Evolutionary conservation across 2,888 invertebrate species (phyloP), one percentile per base, ranked within the genome.

Genomic region (Xylota sylvarum): DNA sequence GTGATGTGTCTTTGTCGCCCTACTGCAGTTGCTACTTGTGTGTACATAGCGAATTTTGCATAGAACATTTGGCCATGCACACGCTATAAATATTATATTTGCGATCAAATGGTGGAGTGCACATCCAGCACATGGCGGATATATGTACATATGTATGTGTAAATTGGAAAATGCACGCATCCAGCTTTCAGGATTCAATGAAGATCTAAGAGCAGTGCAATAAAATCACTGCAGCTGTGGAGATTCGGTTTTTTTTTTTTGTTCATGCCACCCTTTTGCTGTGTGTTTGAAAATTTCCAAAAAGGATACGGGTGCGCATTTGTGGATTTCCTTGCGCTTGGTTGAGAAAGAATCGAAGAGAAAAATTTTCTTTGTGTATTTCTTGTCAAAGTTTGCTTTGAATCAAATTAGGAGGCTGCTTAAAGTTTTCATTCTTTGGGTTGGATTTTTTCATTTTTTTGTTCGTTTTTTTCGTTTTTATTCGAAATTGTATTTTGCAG

Each of bases 11-110:
- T 58, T 52, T 17, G 27, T 67, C 62, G 7, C 23, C 37, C 37
- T 72, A 17, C 14, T 50, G 12, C 30, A 48, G 56, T n/a, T n/a
- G n/a, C 70, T 64, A 30, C 9, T 43, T 35, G 48, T 74, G 55
- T 72, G 69, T 64, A 23, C 52, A 40, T 23, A 81, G 23, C 55
- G 62, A 58, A 77, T 86, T 86, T 81, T 62, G 85, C 85, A 77
- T 77, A 77, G 70, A 76, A 81, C 40, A 81, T 86, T 86, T 65
- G 55, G 35, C 65, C 81, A 77, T 81, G 81, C 73, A 77, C 72
- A 77, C 72, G 77, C 60, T 77, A 86, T 86, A 81, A 86, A 86
- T 86, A 81, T 86, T 81, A 81, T 82, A 86, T 81, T 81, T 81
- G 81, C 81, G 69, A 64, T 72, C 76, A 81, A 85, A 85, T 60